A percentile compares a stretch with the other conserved stretches of the same genome.
phyloP scores from a whole-genome alignment of 2,113 vertebrate genomes.

The Heterotis niloticus region DNA sequence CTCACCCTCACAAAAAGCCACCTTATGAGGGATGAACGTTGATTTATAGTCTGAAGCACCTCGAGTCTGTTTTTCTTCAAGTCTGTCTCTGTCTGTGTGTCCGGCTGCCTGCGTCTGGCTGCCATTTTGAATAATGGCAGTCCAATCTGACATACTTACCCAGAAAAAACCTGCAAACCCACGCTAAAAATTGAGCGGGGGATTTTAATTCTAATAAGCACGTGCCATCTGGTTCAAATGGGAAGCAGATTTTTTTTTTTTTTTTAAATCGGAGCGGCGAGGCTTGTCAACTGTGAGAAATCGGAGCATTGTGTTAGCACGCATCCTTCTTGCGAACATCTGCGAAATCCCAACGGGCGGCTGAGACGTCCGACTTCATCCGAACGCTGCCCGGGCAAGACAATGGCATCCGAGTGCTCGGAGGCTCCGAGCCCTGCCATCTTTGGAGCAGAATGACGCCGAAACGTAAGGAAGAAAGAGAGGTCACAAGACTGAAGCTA shows the following conservation, averaged over 20 bases:
- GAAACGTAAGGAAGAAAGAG: not conserved
- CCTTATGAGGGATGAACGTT: not conserved
- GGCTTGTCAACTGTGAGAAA: not conserved
- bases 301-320: slow-evolving; percentile 19
- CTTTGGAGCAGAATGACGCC: slow-evolving; percentile 12
- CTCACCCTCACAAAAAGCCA: slow-evolving; percentile 48
- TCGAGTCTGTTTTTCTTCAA: not conserved
- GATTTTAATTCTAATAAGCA: slow-evolving; percentile 26
- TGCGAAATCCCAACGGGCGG: slow-evolving; percentile 16
- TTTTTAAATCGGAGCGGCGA: slow-evolving; percentile 19
- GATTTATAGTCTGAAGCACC: not conserved
- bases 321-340: slow-evolving; percentile 15
- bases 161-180: slow-evolving; percentile 17
- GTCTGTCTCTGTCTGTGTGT: not conserved
- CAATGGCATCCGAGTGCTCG: not conserved
- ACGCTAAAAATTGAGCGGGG: slow-evolving; percentile 5
- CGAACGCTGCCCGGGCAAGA: slow-evolving; percentile 1
- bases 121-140: not conserved
- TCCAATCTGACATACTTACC: slow-evolving; percentile 3
- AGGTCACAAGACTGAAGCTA: not conserved
- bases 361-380: slow-evolving; percentile 17
- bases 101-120: not conserved
- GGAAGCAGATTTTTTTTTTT: too few species aligned
- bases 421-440: slow-evolving; percentile 1
- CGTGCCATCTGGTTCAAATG: slow-evolving; percentile 25